Base-by-base conservation (phyloP, 30 jellyfish, hydroid and myxozoan species). In the Mastigias papua region DNA sequence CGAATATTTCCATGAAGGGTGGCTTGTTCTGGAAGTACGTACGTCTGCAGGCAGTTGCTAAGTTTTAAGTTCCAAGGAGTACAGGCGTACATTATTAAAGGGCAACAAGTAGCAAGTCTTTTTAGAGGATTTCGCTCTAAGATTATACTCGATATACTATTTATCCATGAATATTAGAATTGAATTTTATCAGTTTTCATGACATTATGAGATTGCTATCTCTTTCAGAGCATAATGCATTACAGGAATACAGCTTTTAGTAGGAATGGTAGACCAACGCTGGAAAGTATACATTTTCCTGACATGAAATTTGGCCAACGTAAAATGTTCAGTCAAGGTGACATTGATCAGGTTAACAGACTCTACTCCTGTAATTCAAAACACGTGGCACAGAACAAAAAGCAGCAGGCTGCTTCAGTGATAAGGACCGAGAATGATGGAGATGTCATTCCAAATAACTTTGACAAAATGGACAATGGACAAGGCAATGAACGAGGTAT, bases 211-310 rank as follows among this genome's bases (percentile, higher is more conserved):
- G n/a, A n/a, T n/a, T n/a, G n/a, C n/a, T n/a, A n/a, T 48, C 51
- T 51, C 22, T 64, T 76, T 7, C 87, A 95, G 99, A 95, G 99
- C 68, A 82, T 95, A 15, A 95, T 95, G 99, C 99, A 95, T 33
- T 95, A 95, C 86, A 73, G 96, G 81, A 95, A 95, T 80, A 76
- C 78, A 13, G 99, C 99, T 6, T 95, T 95, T 73, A 86, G 97
- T 42, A 90, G 34, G 57, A 91, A 95, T 79, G 98, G 98, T 37
- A 69, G 75, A 49, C 88, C 89, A 49, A 95, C 99, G 1, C 77
- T 95, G 28, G 26, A 48, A 26, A 73, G 98, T 50, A 72, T 63
- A 51, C 75, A 46, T 32, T 82, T 78, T 65, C 91, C 91, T 13
- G 67, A 48, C 34, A 46, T 95, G 78, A 82, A 67, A 60, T 95